These are phyloP conservation scores for Drymonia ruficornis DNA, from an alignment of 2,888 invertebrate genomes.

Conservation along the genomic window DNA sequence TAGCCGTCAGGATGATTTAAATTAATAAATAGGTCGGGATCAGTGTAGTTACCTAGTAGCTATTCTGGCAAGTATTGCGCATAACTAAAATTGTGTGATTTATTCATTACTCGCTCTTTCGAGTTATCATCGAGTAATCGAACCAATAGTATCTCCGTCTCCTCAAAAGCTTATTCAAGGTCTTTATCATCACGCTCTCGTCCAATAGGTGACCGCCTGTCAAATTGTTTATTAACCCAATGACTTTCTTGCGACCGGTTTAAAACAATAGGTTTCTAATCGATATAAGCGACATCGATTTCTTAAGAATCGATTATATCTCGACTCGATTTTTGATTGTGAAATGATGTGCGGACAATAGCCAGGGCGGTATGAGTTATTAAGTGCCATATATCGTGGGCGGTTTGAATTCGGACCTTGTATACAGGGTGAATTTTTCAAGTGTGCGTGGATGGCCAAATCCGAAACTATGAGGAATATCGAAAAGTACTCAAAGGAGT, in stretches of 20 bases:
- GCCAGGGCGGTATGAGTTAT: not conserved
- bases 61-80: too few relatives aligned
- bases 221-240: conserved; percentile 15
- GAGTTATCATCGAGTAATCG: not conserved
- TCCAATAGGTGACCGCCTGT: conserved; percentile 23
- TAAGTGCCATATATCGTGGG: not conserved
- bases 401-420: not conserved
- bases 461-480: too few relatives aligned
- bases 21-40: too few relatives aligned
- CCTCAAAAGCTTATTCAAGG: conserved; percentile 36
- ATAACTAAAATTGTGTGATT: too few relatives aligned
- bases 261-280: conserved; percentile 30
- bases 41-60: too few relatives aligned
- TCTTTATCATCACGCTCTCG: conserved; percentile 42
- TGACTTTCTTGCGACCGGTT: conserved; percentile 21
- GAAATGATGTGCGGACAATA: conserved; percentile 15
- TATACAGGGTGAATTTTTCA: not conserved
- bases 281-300: conserved; percentile 25
- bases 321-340: conserved; percentile 7
- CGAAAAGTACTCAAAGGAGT: too few relatives aligned
- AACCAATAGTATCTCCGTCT: conserved; percentile 9
- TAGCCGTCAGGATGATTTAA: too few relatives aligned
- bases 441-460: too few relatives aligned
- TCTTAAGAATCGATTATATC: conserved; percentile 18
- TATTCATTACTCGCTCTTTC: not conserved